Evolutionary conservation across 2,888 invertebrate genomes (phyloP), one percentile per base, ranked within the genome.

Genomic region (Euplexia lucipara): DNA sequence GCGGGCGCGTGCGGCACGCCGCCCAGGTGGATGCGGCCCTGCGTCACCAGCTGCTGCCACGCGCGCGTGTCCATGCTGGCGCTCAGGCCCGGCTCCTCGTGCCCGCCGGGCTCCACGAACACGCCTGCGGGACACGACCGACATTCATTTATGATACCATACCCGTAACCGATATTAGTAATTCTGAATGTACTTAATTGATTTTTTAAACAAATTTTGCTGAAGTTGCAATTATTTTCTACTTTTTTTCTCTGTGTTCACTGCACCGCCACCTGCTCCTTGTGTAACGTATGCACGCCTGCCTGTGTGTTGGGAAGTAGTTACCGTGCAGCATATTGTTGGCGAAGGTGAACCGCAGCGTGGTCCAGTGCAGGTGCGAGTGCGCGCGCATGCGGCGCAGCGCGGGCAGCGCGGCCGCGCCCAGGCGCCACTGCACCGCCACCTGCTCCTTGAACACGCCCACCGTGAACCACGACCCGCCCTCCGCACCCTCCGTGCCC

Each of bases 401-500:
- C 37, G 84, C 83, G 42, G 82, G 96, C 68, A 86, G 83, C 63
- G 80, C 87, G 16, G 86, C 88, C 12, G 86, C 83, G 51, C 94
- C 95, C 71, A 97, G 92, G 70, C 95, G 96, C 97, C 97, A 98
- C 75, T 96, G 96, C 54, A 97, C 94, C 1, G 97, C 96, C 26
- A 97, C 96, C 83, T 96, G 96, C 82, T 97, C 97, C 78, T 96
- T 96, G 90, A 96, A 97, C 67, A 97, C 97, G 64, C 97, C 97
- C 63, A 98, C 96, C 44, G 96, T 96, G 90, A 98, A 97, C 92
- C 90, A 90, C 76, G 79, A 14, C 92, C 88, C 32, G 41, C 48
- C 71, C 18, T 9, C 51, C 9, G 7, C 81, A 32, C 92, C 1
- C 7, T 14, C 92, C 88, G 87, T 74, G 73, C 14, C 71, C 16